These are phyloP conservation scores for Falcunculus frontatus DNA, from an alignment of 2,113 vertebrate genomes.

Conservation along the genomic window DNA sequence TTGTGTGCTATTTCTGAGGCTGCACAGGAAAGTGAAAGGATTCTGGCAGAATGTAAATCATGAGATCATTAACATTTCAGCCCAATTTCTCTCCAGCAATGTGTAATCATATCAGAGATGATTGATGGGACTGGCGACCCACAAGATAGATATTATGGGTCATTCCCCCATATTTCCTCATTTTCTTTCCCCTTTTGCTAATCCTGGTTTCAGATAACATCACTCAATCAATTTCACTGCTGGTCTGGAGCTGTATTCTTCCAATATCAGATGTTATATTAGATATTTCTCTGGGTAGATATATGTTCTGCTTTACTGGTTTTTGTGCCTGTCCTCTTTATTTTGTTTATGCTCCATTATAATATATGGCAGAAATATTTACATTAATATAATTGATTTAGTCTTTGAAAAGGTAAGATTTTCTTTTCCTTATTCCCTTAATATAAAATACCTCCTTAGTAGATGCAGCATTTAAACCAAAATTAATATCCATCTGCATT, in stretches of 20 bases:
- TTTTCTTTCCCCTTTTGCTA: slow-evolving; percentile 34
- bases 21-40: background rate
- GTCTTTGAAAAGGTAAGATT: background rate
- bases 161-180: slow-evolving; percentile 13
- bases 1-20: background rate
- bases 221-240: slow-evolving; percentile 29
- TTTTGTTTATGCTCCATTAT: background rate
- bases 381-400: background rate
- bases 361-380: background rate
- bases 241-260: background rate
- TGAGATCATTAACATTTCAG: slow-evolving; percentile 49
- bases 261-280: background rate
- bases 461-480: background rate
- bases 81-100: slow-evolving; percentile 8
- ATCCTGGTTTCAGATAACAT: slow-evolving; percentile 7
- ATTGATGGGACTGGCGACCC: background rate
- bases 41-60: slow-evolving; percentile 51
- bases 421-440: background rate
- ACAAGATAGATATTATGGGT: slow-evolving; percentile 5
- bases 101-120: slow-evolving; percentile 13
- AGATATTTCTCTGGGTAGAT: background rate
- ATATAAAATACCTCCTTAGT: background rate
- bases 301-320: background rate
- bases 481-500: background rate
- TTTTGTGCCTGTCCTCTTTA: background rate